phyloP scores from a whole-genome alignment of 1,140 invertebrate species.

The Saccostrea glomerata region DNA sequence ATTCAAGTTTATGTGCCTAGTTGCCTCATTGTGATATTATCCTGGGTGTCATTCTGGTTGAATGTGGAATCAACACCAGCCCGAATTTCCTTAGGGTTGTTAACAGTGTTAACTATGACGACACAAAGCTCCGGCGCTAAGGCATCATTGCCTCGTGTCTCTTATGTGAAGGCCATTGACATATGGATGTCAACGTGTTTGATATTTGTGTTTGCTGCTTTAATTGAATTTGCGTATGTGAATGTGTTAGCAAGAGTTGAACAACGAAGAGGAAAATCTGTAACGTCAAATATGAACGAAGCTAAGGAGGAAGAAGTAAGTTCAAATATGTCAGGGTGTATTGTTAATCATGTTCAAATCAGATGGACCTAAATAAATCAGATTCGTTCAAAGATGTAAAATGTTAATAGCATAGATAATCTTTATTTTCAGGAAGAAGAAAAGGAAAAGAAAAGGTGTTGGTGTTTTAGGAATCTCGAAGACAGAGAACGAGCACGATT shows the following conservation, averaged over 20 bases:
- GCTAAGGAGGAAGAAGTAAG: constrained; percentile 10
- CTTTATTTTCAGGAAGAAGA: not conserved
- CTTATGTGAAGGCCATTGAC: constrained; percentile 80
- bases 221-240: constrained; percentile 77
- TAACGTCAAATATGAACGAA: not conserved
- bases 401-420: not conserved
- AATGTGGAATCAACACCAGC: constrained; percentile 83
- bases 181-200: constrained; percentile 73
- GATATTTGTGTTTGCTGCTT: constrained; percentile 72
- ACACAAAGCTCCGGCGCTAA: constrained; percentile 74
- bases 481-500: constrained; percentile 50
- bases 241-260: constrained; percentile 70
- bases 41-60: constrained; percentile 97
- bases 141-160: constrained; percentile 75
- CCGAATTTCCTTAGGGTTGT: constrained; percentile 79
- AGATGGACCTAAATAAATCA: too few species aligned
- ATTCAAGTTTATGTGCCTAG: constrained; percentile 71
- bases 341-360: too few species aligned
- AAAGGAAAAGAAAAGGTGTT: not conserved
- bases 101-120: constrained; percentile 79
- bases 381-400: not conserved
- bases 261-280: constrained; percentile 35
- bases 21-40: constrained; percentile 86
- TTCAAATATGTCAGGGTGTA: too few species aligned
- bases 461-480: constrained; percentile 5